These are phyloP conservation scores for Sapajus apella DNA, from an alignment of 2,113 vertebrate genomes.

Conservation along the genomic window DNA sequence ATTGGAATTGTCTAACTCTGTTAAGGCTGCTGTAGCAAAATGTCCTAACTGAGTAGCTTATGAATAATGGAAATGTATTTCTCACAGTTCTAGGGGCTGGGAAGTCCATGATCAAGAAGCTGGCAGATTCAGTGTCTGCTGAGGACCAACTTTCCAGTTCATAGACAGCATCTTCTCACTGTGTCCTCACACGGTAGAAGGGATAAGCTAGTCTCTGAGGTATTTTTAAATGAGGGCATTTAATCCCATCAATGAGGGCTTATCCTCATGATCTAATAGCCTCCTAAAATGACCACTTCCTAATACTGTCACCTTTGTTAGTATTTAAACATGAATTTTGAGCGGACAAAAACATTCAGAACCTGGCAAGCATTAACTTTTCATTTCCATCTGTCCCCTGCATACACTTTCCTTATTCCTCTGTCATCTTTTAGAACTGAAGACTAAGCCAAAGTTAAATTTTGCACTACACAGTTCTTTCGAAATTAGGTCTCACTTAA, in stretches of 20 bases:
- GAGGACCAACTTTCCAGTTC: neutral
- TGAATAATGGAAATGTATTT: neutral
- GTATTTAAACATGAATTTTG: neutral
- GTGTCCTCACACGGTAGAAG: neutral
- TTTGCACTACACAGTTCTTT: slow-evolving; percentile 46
- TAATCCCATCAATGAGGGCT: neutral
- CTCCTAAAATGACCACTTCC: neutral
- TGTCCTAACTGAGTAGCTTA: neutral
- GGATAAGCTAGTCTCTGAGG: neutral
- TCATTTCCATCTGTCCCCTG: neutral
- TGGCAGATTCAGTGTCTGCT: neutral
- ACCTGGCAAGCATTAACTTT: neutral
- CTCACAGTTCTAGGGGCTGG: neutral
- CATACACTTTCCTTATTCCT: neutral
- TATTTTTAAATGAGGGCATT: neutral
- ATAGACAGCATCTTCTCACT: neutral
- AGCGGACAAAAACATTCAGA: neutral
- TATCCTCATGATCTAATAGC: neutral
- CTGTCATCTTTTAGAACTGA: neutral
- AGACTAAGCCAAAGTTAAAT: slow-evolving; percentile 54
- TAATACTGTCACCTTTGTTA: neutral
- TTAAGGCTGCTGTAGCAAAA: neutral
- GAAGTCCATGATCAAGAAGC: neutral
- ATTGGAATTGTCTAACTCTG: neutral
- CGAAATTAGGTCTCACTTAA: slow-evolving; percentile 51